Base-by-base conservation (phyloP, 2,797 vertebrate genomes). In the Uromys caudimaculatus region DNA sequence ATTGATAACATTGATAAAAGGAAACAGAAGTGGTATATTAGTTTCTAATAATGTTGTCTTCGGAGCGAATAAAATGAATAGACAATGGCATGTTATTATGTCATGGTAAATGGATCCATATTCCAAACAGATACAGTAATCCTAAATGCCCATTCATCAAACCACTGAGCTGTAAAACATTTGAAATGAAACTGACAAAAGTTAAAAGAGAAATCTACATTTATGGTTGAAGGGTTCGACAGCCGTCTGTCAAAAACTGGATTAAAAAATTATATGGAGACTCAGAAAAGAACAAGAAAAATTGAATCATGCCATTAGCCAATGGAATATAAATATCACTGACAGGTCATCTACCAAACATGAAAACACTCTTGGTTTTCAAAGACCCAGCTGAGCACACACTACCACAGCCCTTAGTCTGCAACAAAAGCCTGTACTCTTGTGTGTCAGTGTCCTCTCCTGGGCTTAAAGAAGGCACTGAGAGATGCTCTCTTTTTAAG, bases 151-250 rank as follows among this genome's bases (percentile, higher is more conserved):
- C 67, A 82, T 58, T n/a, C 38, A 64, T 58, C 54, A 84, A 90
- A 97, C 17, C 73, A 92, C 16, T 90, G 6, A 94, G 47, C 38
- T 94, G 2, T 32, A 91, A 94, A 94, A 77, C 44, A 82, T 71
- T 83, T 78, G 32, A 62, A 75, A 7, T 38, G 52, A 97, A 94
- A 85, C 32, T 64, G 27, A 76, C 41, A 83, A 56, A 85, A 93
- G 12, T 52, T 32, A 82, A 94, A 44, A 23, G 4, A 67, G 19
- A 94, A 78, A 35, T n/a, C 38, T 21, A 94, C 21, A 76, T 35
- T 78, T 84, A 77, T 29, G 41, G 23, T 77, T 96, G 60, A 32
- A 93, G 23, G 77, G 64, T 50, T 89, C 73, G 92, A 76, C 32
- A 41, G 7, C 11, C 13, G 38, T 87, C 86, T 95, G 44, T 76